Evolutionary conservation across 2,888 invertebrate genomes (phyloP).

Genomic region (Morpho deidamia): DNA sequence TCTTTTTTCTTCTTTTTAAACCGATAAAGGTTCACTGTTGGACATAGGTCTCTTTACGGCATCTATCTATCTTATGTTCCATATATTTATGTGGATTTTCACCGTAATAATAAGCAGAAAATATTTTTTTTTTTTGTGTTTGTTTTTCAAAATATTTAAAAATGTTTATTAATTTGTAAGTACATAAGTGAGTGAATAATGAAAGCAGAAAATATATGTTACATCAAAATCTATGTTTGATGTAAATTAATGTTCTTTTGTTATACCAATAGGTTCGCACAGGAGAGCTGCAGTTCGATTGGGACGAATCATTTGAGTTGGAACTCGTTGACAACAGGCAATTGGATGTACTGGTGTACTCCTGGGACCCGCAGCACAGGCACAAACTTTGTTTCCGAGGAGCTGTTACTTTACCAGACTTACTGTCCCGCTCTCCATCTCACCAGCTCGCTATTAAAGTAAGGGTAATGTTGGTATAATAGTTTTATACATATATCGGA

Average conservation of each 20-base stretch:
- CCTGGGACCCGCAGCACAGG: conserved; percentile 99
- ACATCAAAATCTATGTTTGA: neutral
- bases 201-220: no score
- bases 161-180: no score
- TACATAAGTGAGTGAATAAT: no score
- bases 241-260: neutral
- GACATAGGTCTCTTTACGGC: no score
- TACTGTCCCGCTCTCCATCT: conserved; percentile 88
- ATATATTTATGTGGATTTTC: no score
- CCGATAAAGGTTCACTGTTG: no score
- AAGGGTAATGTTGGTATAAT: conserved; percentile 7
- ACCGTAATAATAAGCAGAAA: no score
- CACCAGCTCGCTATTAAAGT: conserved; percentile 96
- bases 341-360: conserved; percentile 97
- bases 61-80: no score
- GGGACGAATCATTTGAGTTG: conserved; percentile 99
- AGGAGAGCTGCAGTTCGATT: conserved; percentile 97
- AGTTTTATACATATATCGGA: neutral
- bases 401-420: conserved; percentile 89
- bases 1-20: neutral
- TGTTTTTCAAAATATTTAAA: no score
- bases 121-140: no score
- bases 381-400: conserved; percentile 97
- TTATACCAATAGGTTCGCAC: conserved; percentile 82
- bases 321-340: conserved; percentile 97